A percentile compares a stretch with the other conserved stretches of the same genome.
Conservation (phyloP, 2,888 invertebrate genomes). For the Nemapogon koenigi region DNA sequence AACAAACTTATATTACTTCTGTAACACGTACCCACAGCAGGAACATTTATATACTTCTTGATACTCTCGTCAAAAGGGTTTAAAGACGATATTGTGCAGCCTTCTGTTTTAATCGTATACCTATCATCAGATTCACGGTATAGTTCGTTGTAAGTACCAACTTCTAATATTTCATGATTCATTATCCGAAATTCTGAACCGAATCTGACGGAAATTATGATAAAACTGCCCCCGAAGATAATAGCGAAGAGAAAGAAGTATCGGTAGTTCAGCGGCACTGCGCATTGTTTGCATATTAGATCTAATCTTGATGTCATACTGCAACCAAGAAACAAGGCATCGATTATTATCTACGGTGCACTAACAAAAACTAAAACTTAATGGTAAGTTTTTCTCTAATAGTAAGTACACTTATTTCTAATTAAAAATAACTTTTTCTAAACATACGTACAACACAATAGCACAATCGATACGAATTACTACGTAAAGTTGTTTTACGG, state of each 20-base stretch:
- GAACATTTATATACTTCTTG: conserved; percentile 55
- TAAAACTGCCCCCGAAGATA: conserved; percentile 37
- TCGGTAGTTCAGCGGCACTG: conserved; percentile 31
- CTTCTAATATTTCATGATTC: conserved; percentile 24
- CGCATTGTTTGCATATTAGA: conserved; percentile 19
- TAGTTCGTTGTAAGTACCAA: too few species aligned
- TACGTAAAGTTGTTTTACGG: too few species aligned
- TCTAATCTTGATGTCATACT: conserved; percentile 4
- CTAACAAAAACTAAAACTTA: too few species aligned
- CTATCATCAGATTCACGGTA: too few species aligned
- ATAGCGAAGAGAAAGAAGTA: conserved; percentile 39
- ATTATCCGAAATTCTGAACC: conserved; percentile 31
- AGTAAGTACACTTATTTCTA: too few species aligned
- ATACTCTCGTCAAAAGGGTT: conserved; percentile 66
- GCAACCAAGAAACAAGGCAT: conserved; percentile 2
- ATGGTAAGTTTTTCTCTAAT: too few species aligned
- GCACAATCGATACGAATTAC: too few species aligned
- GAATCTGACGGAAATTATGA: conserved; percentile 38
- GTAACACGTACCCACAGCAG: conserved; percentile 56
- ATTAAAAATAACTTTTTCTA: too few species aligned
- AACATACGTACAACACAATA: too few species aligned
- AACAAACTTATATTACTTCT: conserved; percentile 57
- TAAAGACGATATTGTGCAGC: conserved; percentile 72
- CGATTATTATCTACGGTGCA: too few species aligned
- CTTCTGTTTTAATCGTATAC: conserved; percentile 68